A percentile compares a stretch with the other conserved stretches of the same genome.
Conservation (phyloP, 2,888 invertebrate species). For the Micropterix aruncella region DNA sequence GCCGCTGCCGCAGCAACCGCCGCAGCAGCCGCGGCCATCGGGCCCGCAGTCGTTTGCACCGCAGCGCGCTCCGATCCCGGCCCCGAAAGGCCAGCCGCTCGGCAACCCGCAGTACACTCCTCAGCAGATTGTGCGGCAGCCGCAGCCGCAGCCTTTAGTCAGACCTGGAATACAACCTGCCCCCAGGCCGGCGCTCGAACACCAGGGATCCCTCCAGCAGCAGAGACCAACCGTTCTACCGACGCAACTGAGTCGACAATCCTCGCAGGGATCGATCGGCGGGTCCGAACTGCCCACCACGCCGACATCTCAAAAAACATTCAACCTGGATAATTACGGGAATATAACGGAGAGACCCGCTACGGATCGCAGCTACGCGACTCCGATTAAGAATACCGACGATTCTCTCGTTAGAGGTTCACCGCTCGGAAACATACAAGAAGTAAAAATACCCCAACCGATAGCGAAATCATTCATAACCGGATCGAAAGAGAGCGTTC, state of each 20-base stretch:
- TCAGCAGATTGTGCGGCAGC: conserved; percentile 6
- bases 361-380: conserved; percentile 36
- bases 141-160: conserved; percentile 13
- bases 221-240: conserved; percentile 14
- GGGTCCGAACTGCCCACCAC: conserved; percentile 23
- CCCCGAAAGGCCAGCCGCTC: conserved; percentile 29
- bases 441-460: conserved; percentile 26
- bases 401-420: conserved; percentile 27
- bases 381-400: conserved; percentile 33
- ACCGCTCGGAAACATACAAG: conserved; percentile 33
- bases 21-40: conserved; percentile 21
- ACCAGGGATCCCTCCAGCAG: conserved; percentile 9
- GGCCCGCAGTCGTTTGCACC: conserved; percentile 27
- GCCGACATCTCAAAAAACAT: conserved; percentile 25
- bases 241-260: conserved; percentile 25
- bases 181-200: conserved; percentile 7
- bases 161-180: conserved; percentile 20
- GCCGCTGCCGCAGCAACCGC: conserved; percentile 16
- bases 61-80: conserved; percentile 33
- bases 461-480: conserved; percentile 21
- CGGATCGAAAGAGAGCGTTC: conserved; percentile 29
- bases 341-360: conserved; percentile 22
- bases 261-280: conserved; percentile 28
- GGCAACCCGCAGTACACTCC: conserved; percentile 14
- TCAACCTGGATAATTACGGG: conserved; percentile 33